Evolutionary conservation across 1,140 invertebrate species (phyloP), one percentile per base, ranked within the genome.

Genomic region (Amyelois transitella): DNA sequence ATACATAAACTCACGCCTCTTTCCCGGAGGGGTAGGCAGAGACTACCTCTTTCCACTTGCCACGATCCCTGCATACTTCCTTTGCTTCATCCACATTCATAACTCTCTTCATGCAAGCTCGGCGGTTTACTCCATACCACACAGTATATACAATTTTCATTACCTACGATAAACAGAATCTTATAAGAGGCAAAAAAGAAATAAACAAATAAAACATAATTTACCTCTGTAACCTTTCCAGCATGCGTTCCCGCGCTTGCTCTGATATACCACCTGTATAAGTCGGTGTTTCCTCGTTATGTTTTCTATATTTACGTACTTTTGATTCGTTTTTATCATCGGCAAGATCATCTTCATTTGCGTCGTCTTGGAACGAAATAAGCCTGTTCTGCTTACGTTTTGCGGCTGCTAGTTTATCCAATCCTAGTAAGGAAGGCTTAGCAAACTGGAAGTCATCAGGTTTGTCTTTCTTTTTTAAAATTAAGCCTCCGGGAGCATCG

Each of bases 211-310:
- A 8, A 43, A 53, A 49, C 48, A 21, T n/a, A 25, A 21, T 53
- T 73, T 77, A 89, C 88, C 68, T 91, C 88, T 65, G 79, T 38
- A 94, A 79, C 51, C 94, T 89, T 60, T 94, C 90, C 24, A 94
- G 85, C 61, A 95, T 89, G 62, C 93, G 90, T 68, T 94, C 91
- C 60, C 92, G 89, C 0, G 96, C 96, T 78, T 94, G 93, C 52
- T 92, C 91, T 32, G 94, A 95, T 1, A 98, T 93, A 19, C 97
- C 97, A 28, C 96, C 97, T 3, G 97, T 97, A 73, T 98, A 92
- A 0, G 97, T 96, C 0, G 97, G 97, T 6, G 97, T 98, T 88
- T 99, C 97, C 69, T 94, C 93, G 67, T 93, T 91, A 6, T 93
- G 89, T 55, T 91, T 87, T 53, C 97, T 89, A 73, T 97, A 96